These are phyloP conservation scores for Ceratothoa steindachneri DNA, from an alignment of 2,888 invertebrate species.

Conservation along the genomic window DNA sequence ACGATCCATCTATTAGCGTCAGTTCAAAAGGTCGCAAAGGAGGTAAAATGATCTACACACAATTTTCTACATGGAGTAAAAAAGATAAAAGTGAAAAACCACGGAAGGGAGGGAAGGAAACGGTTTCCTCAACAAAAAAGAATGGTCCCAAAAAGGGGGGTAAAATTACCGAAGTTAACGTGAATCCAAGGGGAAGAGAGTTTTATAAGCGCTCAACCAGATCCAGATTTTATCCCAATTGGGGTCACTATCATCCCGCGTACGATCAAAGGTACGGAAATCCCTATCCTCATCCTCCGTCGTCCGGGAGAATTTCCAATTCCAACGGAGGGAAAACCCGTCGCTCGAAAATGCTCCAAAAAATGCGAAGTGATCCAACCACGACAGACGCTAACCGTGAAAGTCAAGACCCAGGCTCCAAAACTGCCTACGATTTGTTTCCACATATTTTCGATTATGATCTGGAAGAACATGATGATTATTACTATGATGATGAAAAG, in stretches of 20 bases:
- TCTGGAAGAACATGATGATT: slow-evolving; percentile 36
- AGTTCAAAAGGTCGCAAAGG: neutral
- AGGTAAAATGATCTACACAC: neutral
- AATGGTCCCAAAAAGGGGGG: neutral
- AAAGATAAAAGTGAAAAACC: neutral
- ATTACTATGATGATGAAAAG: slow-evolving; percentile 38
- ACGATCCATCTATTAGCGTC: neutral
- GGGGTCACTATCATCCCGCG: slow-evolving; percentile 15
- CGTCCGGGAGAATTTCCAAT: slow-evolving; percentile 22
- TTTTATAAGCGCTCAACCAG: neutral
- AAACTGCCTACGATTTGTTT: slow-evolving; percentile 33
- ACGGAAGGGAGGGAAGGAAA: neutral
- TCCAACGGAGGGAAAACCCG: slow-evolving; percentile 15
- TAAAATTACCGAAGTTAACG: neutral
- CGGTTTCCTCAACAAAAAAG: neutral
- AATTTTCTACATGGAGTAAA: slow-evolving; percentile 3
- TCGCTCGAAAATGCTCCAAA: slow-evolving; percentile 26
- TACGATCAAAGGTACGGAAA: neutral
- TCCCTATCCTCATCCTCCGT: slow-evolving; percentile 10
- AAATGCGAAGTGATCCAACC: neutral
- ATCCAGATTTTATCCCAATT: neutral
- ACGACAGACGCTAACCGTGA: neutral
- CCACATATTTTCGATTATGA: slow-evolving; percentile 44
- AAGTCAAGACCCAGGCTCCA: slow-evolving; percentile 2
- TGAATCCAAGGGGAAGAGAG: neutral